These are phyloP conservation scores for Reticulitermes speratus DNA, from an alignment of 1,140 invertebrate species.

Conservation along the genomic window DNA sequence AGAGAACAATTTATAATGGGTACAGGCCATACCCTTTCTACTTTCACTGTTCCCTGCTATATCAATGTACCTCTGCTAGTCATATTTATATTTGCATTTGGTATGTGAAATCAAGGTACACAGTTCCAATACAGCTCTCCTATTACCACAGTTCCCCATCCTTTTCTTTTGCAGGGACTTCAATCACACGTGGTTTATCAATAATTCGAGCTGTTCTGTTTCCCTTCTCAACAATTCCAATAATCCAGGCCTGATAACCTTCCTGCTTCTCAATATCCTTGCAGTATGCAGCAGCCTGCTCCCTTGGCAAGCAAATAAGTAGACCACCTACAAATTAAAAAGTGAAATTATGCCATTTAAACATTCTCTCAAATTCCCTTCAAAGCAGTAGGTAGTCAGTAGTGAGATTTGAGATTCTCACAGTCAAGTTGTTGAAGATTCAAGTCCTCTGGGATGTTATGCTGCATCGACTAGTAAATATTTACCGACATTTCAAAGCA, in stretches of 20 bases:
- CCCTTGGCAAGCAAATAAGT: conserved; percentile 89
- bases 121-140: neutral
- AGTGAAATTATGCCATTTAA: neutral
- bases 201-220: conserved; percentile 95
- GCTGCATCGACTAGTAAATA: too few relatives aligned
- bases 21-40: neutral
- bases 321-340: conserved; percentile 58
- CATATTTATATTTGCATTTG: neutral
- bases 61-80: neutral
- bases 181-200: conserved; percentile 96
- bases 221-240: conserved; percentile 97
- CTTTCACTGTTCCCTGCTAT: neutral
- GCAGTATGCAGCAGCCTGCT: conserved; percentile 94
- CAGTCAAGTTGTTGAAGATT: too few relatives aligned
- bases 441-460: too few relatives aligned
- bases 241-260: conserved; percentile 98
- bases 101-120: neutral
- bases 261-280: conserved; percentile 97
- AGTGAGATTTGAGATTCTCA: too few relatives aligned
- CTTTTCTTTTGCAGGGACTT: conserved; percentile 96
- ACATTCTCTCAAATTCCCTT: too few relatives aligned
- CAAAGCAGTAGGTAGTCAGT: too few relatives aligned
- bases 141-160: conserved; percentile 75
- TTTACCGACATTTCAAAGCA: too few relatives aligned
- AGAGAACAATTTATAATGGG: neutral